Conservation (phyloP, 2,797 vertebrate genomes). For the Choloepus didactylus region DNA sequence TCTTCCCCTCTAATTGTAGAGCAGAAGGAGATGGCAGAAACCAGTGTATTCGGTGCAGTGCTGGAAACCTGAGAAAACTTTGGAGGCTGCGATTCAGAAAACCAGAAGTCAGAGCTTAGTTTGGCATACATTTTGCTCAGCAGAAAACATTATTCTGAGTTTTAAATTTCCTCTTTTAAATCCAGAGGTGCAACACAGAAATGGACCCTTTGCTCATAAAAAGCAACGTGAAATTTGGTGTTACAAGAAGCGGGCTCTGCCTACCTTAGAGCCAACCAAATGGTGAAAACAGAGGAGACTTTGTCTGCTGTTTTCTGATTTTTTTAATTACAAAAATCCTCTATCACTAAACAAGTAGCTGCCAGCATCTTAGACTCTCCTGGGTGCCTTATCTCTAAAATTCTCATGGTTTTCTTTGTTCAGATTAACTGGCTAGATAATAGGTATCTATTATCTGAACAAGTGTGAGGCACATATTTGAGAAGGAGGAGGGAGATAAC, state of each 20-base stretch:
- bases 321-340: constrained; percentile 60
- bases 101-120: constrained; percentile 85
- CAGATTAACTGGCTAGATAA: constrained; percentile 20
- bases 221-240: constrained; percentile 69
- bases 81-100: constrained; percentile 82
- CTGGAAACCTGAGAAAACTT: constrained; percentile 85
- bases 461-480: constrained; percentile 52
- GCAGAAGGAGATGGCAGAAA: constrained; percentile 74
- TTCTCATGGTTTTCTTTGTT: constrained; percentile 47
- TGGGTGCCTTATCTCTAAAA: constrained; percentile 66
- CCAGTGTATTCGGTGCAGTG: constrained; percentile 75
- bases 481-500: neutral
- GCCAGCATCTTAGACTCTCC: neutral
- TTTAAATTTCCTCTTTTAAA: constrained; percentile 87
- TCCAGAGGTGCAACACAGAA: constrained; percentile 81
- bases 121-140: constrained; percentile 85
- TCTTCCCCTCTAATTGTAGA: constrained; percentile 78
- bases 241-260: constrained; percentile 67
- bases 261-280: constrained; percentile 39
- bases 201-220: constrained; percentile 84
- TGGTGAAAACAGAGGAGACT: constrained; percentile 69
- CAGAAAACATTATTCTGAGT: constrained; percentile 83
- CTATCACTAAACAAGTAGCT: neutral
- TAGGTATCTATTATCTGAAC: constrained; percentile 5
- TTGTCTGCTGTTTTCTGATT: constrained; percentile 56